These are phyloP conservation scores for Nesidiocoris tenuis DNA, from an alignment of 2,888 invertebrate genomes.

Conservation along the genomic window DNA sequence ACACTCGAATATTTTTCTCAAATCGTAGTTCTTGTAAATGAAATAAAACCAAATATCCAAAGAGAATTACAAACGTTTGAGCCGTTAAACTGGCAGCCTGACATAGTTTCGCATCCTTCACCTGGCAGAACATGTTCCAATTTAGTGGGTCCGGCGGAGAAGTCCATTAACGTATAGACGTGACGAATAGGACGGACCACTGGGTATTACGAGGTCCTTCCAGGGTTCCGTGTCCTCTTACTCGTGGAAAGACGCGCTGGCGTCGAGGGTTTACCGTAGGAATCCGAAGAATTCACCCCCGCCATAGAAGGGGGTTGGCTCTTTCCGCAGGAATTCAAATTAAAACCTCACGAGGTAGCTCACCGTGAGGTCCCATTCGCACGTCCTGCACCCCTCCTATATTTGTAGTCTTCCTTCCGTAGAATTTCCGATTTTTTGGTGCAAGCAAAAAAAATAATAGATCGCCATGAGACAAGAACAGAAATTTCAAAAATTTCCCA, in stretches of 20 bases:
- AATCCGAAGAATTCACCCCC: background rate
- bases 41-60: no score
- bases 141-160: background rate
- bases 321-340: conserved; percentile 16
- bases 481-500: no score
- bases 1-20: no score
- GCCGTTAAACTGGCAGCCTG: background rate
- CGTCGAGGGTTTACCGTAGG: background rate
- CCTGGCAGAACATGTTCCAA: background rate
- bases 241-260: background rate
- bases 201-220: background rate
- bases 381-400: background rate
- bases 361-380: background rate
- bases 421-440: no score
- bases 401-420: no score
- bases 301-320: background rate
- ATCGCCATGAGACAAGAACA: no score
- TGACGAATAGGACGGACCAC: background rate
- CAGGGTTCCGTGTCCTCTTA: background rate
- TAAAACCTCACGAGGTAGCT: conserved; percentile 12
- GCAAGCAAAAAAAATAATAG: no score
- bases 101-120: background rate
- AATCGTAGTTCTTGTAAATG: no score
- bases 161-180: background rate
- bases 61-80: no score